phyloP scores from a whole-genome alignment of 2,888 invertebrate genomes.

The Heliconius sara region DNA sequence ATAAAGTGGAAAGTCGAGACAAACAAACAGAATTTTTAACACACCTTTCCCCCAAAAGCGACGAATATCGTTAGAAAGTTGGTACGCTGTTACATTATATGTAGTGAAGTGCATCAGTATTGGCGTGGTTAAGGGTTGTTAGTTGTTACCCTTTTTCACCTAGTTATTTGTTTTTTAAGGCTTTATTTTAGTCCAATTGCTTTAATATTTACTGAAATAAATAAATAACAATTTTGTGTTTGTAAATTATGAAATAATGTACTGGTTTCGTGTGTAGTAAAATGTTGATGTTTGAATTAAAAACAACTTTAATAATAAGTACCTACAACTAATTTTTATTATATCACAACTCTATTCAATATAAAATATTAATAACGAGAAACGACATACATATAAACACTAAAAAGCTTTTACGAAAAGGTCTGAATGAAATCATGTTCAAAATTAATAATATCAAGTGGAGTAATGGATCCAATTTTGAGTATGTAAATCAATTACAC shows the following conservation, averaged over 20 bases:
- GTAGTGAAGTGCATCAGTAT: not conserved
- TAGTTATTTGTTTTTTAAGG: not conserved
- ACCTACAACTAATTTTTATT: no score
- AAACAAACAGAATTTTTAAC: constrained; percentile 23
- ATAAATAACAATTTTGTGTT: not conserved
- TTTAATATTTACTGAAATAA: not conserved
- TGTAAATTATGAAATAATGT: no score
- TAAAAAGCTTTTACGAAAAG: constrained; percentile 24
- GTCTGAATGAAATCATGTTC: constrained; percentile 19
- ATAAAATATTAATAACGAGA: not conserved
- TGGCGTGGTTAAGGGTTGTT: not conserved
- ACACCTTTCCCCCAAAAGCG: constrained; percentile 13
- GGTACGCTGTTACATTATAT: not conserved
- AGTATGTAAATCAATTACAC: constrained; percentile 1
- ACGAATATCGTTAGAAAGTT: constrained; percentile 22
- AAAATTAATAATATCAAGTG: constrained; percentile 23
- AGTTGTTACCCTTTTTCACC: not conserved
- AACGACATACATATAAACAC: not conserved
- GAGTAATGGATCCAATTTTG: constrained; percentile 35
- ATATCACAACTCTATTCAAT: not conserved
- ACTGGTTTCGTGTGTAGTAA: not conserved
- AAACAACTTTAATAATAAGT: not conserved
- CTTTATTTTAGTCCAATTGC: no score
- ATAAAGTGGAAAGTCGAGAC: constrained; percentile 31
- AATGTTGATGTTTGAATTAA: not conserved